Evolutionary conservation across 2,797 vertebrate species (phyloP).

Genomic region (Botia kubotai): DNA sequence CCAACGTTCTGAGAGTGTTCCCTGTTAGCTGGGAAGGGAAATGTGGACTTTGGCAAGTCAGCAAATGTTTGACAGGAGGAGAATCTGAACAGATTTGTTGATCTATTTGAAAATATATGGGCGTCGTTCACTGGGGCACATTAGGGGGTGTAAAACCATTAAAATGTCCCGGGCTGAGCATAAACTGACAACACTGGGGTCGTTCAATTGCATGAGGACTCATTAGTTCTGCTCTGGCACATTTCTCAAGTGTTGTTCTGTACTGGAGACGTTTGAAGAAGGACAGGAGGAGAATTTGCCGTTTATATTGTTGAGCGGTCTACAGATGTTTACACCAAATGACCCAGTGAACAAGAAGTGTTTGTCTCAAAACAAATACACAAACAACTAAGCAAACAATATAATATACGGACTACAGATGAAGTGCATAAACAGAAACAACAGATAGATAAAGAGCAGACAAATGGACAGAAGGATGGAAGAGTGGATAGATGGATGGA

Average conservation of each 20-base stretch:
- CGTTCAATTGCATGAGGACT: slow-evolving; percentile 39
- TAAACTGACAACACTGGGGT: slow-evolving; percentile 33
- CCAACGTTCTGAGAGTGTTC: too few relatives aligned
- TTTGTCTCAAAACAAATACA: too few relatives aligned
- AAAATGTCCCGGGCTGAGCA: background rate
- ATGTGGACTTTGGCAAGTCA: slow-evolving; percentile 22
- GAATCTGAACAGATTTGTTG: slow-evolving; percentile 36
- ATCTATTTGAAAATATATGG: slow-evolving; percentile 29
- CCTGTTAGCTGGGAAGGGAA: too few relatives aligned
- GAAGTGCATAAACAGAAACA: too few relatives aligned
- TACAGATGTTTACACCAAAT: background rate
- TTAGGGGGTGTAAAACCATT: too few relatives aligned
- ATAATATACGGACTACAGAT: too few relatives aligned
- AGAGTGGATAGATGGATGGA: too few relatives aligned
- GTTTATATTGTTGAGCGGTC: background rate
- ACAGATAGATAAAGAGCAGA: too few relatives aligned
- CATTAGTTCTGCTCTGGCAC: slow-evolving; percentile 18
- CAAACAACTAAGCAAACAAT: too few relatives aligned
- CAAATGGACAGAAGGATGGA: too few relatives aligned
- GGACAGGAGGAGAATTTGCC: slow-evolving; percentile 2
- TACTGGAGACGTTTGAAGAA: slow-evolving; percentile 21
- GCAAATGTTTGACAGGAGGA: background rate
- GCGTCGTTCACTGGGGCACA: background rate
- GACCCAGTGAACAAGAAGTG: background rate
- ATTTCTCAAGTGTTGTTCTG: slow-evolving; percentile 33